Base-by-base conservation (phyloP, 2,113 vertebrate genomes). In the Pagrus major region DNA sequence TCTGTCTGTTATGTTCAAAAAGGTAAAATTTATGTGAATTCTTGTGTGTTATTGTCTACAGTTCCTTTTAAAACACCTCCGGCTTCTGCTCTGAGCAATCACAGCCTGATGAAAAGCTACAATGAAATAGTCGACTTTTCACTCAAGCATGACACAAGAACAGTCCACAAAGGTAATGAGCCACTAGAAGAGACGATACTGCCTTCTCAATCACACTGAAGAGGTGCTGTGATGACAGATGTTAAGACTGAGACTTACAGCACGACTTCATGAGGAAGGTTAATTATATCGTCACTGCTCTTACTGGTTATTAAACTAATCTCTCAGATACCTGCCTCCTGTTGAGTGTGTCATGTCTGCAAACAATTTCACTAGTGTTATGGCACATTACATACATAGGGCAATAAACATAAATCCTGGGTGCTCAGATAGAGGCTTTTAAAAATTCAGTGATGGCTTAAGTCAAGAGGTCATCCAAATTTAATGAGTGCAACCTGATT, bases 291-390 rank as follows among this genome's bases (percentile, higher is more conserved):
- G 47, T 59, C 68, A 61, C 46, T 68, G 56, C 51, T 72, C 49
- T 46, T 76, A 31, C 39, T 31, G 7, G 59, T 83, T 75, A 80
- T 81, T 70, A 71, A 89, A 84, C n/a, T 41, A 67, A 80, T 82
- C 37, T 59, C 15, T 68, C 64, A 60, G 29, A 81, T n/a, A n/a
- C n/a, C n/a, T 72, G 42, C 54, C 25, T 69, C 41, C 39, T 58
- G 31, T 31, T 21, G 33, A 76, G 67, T 72, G 2, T 25, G 29
- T 73, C 12, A 67, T 46, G 42, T 46, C 25, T 25, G 23, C 42
- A 67, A 44, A 75, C 20, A 71, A 71, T 54, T 41, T 20, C 11
- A 67, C 5, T 29, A 18, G 7, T 42, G 44, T 18, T 29, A 33
- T 18, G 35, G 11, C 23, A 37, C 20, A 39, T 54, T 64, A 27